Evolutionary conservation across 2,797 vertebrate species (phyloP), one percentile per base, ranked within the genome.

Genomic region (Hafferia zeledoni): DNA sequence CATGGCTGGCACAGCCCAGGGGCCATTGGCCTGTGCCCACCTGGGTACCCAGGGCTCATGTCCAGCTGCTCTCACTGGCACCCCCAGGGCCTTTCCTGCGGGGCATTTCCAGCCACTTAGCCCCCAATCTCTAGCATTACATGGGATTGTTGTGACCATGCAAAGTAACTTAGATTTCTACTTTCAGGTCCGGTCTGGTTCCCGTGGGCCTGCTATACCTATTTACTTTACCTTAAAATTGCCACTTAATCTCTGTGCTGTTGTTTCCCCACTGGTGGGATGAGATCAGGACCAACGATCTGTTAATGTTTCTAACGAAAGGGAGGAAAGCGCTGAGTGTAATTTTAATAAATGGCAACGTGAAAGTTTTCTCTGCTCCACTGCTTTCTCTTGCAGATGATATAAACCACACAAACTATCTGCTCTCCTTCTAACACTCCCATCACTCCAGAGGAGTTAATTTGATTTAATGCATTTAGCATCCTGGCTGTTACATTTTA

Each of bases 311-410:
- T 82, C 55, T 69, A 79, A 91, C 39, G 52, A 44, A 43, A 76
- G 55, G 17, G 55, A 92, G 60, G 47, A 33, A 90, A 89, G 77
- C 3, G 2, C 59, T 44, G 83, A 41, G 83, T 17, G 67, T 95
- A 95, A 96, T 94, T 93, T 84, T 93, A 96, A 94, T 89, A 95
- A 93, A 95, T 92, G 52, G 63, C 50, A 44, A 67, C 0, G 27
- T 56, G 80, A 44, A 86, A 86, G 64, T 89, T 81, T 96, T 94
- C 93, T 84, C 88, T 94, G 96, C 83, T 94, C 86, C 47, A 19
- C 52, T 87, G 94, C 85, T 81, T 82, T 76, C 94, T 83, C 63
- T 64, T 0, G 1, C 47, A 72, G 77, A 75, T 11, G 4, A 89
- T 25, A 94, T 47, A 92, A 90, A 81, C 77, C 37, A 53, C 70